Conservation (phyloP, 2,888 invertebrate species). For the Orthonevra nobilis region DNA sequence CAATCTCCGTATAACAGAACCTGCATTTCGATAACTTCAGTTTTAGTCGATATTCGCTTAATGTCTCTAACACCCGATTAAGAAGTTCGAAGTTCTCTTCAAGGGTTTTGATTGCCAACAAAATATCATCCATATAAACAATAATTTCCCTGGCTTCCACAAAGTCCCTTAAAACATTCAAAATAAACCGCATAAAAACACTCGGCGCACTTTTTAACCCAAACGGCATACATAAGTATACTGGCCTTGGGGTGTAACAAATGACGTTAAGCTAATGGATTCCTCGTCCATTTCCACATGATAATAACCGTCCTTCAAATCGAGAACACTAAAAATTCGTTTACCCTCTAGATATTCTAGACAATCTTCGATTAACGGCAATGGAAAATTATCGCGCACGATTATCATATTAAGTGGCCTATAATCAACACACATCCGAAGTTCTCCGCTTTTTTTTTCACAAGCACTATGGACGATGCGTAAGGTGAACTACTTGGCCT, state of each 20-base stretch:
- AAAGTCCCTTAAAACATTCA: background rate
- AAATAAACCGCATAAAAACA: constrained; percentile 8
- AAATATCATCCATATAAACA: no score
- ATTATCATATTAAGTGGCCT: constrained; percentile 61
- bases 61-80: constrained; percentile 5
- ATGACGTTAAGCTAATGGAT: no score
- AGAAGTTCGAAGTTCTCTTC: background rate
- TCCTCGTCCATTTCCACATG: no score
- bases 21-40: no score
- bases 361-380: no score
- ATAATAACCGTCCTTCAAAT: constrained; percentile 23
- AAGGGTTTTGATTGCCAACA: no score
- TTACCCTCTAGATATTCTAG: background rate
- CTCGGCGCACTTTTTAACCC: constrained; percentile 11
- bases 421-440: constrained; percentile 67
- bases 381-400: constrained; percentile 57
- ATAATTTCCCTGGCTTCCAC: no score
- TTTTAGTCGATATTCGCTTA: no score
- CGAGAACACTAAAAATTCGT: background rate
- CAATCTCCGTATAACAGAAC: no score
- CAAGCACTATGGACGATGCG: constrained; percentile 63
- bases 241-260: constrained; percentile 4
- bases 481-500: constrained; percentile 56
- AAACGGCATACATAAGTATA: constrained; percentile 14
- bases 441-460: constrained; percentile 63